phyloP scores from a whole-genome alignment of 2,797 vertebrate genomes.

The Mus minutoides region DNA sequence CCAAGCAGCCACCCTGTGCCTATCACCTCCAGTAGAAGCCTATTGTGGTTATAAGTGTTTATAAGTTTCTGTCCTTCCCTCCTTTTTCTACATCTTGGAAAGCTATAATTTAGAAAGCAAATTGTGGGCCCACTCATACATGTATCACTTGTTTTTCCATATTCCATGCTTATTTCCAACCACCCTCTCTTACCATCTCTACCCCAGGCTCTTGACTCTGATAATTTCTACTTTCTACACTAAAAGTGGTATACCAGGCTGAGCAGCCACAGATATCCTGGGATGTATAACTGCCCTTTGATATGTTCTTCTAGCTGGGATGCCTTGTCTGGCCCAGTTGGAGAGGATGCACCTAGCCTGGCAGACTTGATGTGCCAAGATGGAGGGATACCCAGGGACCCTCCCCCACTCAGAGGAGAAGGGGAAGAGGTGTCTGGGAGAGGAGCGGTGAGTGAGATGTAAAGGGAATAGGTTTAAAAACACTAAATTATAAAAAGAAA shows the following conservation, averaged over 20 bases:
- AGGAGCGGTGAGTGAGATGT: no score
- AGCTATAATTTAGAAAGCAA: not conserved
- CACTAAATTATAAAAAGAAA: not conserved
- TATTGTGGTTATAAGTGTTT: not conserved
- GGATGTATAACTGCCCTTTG: accelerated
- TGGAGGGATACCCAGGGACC: no score
- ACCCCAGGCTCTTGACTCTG: not conserved
- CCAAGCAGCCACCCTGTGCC: no score
- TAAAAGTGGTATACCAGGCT: accelerated
- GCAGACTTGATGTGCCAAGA: no score
- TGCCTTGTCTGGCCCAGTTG: no score
- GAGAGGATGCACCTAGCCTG: no score
- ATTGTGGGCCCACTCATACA: not conserved
- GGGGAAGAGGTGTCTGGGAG: no score
- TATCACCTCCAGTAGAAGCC: not conserved
- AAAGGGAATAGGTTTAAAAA: no score
- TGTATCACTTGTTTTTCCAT: not conserved
- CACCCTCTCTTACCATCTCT: not conserved
- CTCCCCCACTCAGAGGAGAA: no score
- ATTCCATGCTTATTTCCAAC: not conserved
- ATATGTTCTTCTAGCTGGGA: no score
- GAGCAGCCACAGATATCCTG: accelerated
- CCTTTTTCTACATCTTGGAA: not conserved
- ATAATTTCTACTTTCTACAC: not conserved
- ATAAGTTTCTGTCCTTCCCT: not conserved